A percentile compares a stretch with the other conserved stretches of the same genome.
Evolutionary conservation across 2,888 invertebrate genomes (phyloP).

Genomic region (Tetragnatha montana): DNA sequence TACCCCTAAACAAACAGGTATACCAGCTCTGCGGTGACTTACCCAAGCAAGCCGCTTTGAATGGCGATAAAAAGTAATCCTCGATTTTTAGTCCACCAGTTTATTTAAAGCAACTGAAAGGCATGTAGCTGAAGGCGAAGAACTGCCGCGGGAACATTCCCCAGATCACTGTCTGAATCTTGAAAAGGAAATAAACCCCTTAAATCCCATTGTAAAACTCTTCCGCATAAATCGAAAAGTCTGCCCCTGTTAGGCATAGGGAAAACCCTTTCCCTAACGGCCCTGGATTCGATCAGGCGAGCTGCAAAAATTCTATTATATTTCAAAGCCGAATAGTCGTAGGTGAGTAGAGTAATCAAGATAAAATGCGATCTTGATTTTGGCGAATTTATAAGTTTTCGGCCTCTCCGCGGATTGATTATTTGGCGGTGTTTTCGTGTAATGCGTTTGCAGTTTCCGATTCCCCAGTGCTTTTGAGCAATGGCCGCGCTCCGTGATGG

Average conservation of each 20-base stretch:
- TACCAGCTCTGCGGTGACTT: too few relatives aligned
- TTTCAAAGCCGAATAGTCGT: constrained; percentile 13
- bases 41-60: neutral
- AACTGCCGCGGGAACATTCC: constrained; percentile 6
- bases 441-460: constrained; percentile 5
- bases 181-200: constrained; percentile 25
- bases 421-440: constrained; percentile 3
- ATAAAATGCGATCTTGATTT: constrained; percentile 30
- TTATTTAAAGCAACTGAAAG: constrained; percentile 8
- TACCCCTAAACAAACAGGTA: neutral
- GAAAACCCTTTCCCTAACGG: neutral
- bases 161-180: constrained; percentile 32
- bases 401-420: constrained; percentile 4
- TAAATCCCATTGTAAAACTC: constrained; percentile 39
- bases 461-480: neutral
- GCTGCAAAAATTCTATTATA: constrained; percentile 26
- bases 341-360: constrained; percentile 41
- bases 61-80: neutral
- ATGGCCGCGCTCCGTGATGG: neutral
- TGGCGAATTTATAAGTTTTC: constrained; percentile 12
- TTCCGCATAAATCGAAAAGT: constrained; percentile 28
- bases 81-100: constrained; percentile 1
- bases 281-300: constrained; percentile 28
- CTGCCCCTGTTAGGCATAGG: constrained; percentile 14
- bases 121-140: constrained; percentile 25